These are phyloP conservation scores for Amitus sp. DNA, from an alignment of 2,888 invertebrate species.

Conservation along the genomic window DNA sequence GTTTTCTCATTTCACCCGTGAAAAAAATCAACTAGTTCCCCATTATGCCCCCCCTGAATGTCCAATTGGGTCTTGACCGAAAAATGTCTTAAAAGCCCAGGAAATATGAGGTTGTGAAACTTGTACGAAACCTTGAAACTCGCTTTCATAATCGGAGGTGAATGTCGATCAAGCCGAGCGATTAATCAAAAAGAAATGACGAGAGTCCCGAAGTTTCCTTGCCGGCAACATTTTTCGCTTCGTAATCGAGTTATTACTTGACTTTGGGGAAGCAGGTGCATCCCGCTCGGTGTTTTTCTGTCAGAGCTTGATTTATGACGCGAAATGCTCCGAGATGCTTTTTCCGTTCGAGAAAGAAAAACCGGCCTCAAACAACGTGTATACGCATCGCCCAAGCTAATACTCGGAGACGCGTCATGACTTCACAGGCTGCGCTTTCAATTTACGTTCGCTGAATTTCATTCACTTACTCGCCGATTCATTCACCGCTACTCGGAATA, in stretches of 20 bases:
- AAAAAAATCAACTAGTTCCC: too few species aligned
- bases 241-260: conserved; percentile 18
- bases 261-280: conserved; percentile 16
- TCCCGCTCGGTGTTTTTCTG: conserved; percentile 12
- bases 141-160: too few species aligned
- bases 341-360: background rate
- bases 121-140: too few species aligned
- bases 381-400: background rate
- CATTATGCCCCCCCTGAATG: too few species aligned
- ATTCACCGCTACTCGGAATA: conserved; percentile 15
- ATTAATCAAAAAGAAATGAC: background rate
- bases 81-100: too few species aligned
- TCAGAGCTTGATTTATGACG: conserved; percentile 20
- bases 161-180: background rate
- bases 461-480: conserved; percentile 19
- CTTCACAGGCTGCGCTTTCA: conserved; percentile 4
- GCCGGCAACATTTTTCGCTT: conserved; percentile 1
- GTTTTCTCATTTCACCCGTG: too few species aligned
- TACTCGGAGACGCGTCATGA: conserved; percentile 1
- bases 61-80: too few species aligned
- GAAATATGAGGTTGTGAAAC: too few species aligned
- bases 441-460: conserved; percentile 17
- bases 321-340: background rate
- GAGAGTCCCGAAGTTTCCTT: background rate
- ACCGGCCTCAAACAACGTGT: background rate